Percentiles rank a stretch among this genome's conserved stretches.
These are phyloP conservation scores for Phalacrocorax brasilianus DNA, from an alignment of 2,113 vertebrate species.

Conservation along the genomic window DNA sequence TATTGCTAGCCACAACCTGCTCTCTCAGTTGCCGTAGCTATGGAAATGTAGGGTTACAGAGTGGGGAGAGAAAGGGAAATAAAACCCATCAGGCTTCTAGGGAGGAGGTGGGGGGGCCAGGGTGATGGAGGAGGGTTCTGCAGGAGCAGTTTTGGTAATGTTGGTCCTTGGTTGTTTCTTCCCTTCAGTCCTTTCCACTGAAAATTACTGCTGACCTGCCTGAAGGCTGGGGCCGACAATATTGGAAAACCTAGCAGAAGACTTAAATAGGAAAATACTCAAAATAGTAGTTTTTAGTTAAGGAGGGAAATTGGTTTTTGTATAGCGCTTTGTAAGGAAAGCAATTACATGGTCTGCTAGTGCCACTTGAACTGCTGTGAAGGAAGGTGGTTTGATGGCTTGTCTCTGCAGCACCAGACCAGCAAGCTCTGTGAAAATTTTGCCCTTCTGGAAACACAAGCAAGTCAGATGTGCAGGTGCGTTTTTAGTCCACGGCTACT, in stretches of 20 bases:
- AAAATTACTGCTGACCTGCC: background rate
- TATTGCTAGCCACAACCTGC: background rate
- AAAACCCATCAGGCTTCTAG: background rate
- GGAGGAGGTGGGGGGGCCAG: rapidly evolving
- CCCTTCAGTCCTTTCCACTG: background rate
- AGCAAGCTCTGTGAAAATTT: background rate
- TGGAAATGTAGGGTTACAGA: background rate
- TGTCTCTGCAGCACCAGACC: background rate
- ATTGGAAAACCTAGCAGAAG: background rate
- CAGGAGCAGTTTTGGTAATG: background rate
- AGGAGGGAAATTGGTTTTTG: background rate
- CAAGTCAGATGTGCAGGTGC: background rate
- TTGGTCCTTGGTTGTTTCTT: background rate
- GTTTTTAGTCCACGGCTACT: background rate
- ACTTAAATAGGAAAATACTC: background rate
- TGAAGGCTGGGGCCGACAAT: background rate
- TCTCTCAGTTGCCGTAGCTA: background rate
- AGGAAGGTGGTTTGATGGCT: background rate
- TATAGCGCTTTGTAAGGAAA: background rate
- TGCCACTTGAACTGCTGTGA: background rate
- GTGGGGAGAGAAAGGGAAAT: background rate
- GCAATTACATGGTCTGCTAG: background rate
- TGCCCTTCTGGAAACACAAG: background rate
- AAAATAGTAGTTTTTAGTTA: background rate
- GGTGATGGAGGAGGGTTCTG: background rate